phyloP scores from a whole-genome alignment of 2,888 invertebrate genomes.

The Macroteleia sp. region DNA sequence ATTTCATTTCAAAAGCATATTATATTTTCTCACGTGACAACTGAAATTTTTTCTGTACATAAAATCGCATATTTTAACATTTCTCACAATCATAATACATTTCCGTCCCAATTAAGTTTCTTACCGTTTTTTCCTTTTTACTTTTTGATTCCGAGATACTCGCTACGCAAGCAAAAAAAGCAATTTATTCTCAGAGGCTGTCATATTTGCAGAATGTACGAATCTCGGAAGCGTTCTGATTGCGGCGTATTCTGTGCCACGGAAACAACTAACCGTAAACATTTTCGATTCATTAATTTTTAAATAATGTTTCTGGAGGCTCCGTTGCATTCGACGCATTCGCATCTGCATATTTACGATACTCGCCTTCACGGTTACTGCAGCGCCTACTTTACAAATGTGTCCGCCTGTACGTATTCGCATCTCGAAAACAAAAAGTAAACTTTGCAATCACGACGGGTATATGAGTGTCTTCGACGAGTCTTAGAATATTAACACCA shows the following conservation, averaged over 20 bases:
- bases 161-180: conserved; percentile 17
- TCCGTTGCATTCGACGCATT: conserved; percentile 54
- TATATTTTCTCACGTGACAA: conserved; percentile 29
- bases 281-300: conserved; percentile 65
- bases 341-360: conserved; percentile 64
- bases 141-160: conserved; percentile 28
- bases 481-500: conserved; percentile 29
- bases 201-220: conserved; percentile 54
- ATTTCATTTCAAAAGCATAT: conserved; percentile 35
- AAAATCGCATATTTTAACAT: too few relatives aligned
- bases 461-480: conserved; percentile 41
- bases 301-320: conserved; percentile 50
- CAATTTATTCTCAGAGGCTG: conserved; percentile 51
- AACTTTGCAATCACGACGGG: conserved; percentile 40
- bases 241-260: conserved; percentile 58
- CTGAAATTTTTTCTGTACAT: conserved; percentile 8
- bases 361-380: conserved; percentile 59
- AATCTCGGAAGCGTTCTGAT: conserved; percentile 58
- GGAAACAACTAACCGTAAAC: conserved; percentile 62
- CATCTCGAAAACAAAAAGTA: conserved; percentile 25
- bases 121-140: conserved; percentile 22
- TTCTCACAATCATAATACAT: conserved; percentile 43
- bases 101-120: conserved; percentile 48
- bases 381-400: conserved; percentile 54
- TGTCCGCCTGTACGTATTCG: conserved; percentile 22